Base-by-base conservation (phyloP, 2,888 invertebrate genomes). In the Melanostoma scalare region DNA sequence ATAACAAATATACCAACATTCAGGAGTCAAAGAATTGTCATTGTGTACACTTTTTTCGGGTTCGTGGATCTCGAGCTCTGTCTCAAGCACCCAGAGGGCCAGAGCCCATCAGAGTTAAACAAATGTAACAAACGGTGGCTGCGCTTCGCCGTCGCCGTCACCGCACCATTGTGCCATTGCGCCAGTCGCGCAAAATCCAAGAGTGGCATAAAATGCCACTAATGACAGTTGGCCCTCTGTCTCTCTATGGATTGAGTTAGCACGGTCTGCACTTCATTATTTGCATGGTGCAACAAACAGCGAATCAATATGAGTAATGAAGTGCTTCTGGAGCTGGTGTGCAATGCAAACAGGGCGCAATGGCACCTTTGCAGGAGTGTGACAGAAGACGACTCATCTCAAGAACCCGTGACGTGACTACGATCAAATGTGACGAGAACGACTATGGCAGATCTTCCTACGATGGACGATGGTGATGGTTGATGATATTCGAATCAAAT, bases 1-100 rank as follows among this genome's bases (percentile, higher is more conserved):
- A 91, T 89, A 87, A 87, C 87, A 88, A 87, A 89, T 87, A 88
- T 87, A 85, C 71, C 79, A 75, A 67, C 84, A 84, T 84, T 84
- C 79, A 84, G 79, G 67, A 84, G 74, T 84, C 79, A 84, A 74
- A 75, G 84, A 79, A 84, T 79, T 84, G 84, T 84, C 84, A 84
- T 84, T 84, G 84, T 84, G 78, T 82, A 78, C 68, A 65, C 60
- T 58, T 80, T 79, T 82, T 82, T 82, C 78, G 73, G 82, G 78
- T 65, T 63, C 73, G 55, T 53, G 63, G 46, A 65, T 63, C 44
- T 61, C 46, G 61, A 42, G 56, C 40, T 46, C 46, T 55, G 53
- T 63, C 63, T 40, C 48, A 61, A 60, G 33, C 55, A 65, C 35
- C 46, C 33, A 46, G 61, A 44, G 46, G 10, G 8, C 44, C 42